Base-by-base conservation (phyloP, 2,113 vertebrate genomes). In the Axis porcinus region DNA sequence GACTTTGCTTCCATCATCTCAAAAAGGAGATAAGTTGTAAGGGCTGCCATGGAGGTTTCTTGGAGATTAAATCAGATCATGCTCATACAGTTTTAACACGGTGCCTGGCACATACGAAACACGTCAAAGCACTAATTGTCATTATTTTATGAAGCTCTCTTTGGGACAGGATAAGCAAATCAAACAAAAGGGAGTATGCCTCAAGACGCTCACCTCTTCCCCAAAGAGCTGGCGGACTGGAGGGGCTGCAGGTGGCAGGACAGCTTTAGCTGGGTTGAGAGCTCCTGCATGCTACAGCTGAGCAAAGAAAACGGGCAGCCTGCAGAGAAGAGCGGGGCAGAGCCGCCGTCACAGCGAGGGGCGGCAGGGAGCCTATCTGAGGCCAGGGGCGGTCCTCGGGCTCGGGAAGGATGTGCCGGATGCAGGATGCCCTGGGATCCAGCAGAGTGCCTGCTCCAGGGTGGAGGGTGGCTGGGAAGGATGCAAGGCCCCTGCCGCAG, bases 301-400 rank as follows among this genome's bases (percentile, higher is more conserved):
- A 36, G 21, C 4, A n/a, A 40, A 88, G 47, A 76, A 47, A 78
- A 27, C 0, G 0, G 0, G 21, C 0, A 30, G 12, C 9, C 33
- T 4, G 11, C 1, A 17, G 78, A 28, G 40, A n/a, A 27, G 30
- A 28, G 25, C 0, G 11, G 88, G 1, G 16, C 1, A 3, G 58
- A 86, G 33, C 62, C 2, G 15, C 21, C 13, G 33, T 0, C 12
- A 5, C 36, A 76, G 81, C 4, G 1, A 15, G 33, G 33, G 81
- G 21, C 0, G 21, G 21, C 33, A n/a, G 45, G 82, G 47, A 43
- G 23, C 0, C 6, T 4, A 19, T 15, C 13, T 4, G 45, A 81
- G 76, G 6, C 82, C 19, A 23, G 54, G 25, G 25, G 64, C 19
- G 4, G 33, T 7, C 19, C 19, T n/a, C 33, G 12, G 3, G 12